Base-by-base conservation (phyloP, 2,797 vertebrate species). In the Cossypha heuglini region DNA sequence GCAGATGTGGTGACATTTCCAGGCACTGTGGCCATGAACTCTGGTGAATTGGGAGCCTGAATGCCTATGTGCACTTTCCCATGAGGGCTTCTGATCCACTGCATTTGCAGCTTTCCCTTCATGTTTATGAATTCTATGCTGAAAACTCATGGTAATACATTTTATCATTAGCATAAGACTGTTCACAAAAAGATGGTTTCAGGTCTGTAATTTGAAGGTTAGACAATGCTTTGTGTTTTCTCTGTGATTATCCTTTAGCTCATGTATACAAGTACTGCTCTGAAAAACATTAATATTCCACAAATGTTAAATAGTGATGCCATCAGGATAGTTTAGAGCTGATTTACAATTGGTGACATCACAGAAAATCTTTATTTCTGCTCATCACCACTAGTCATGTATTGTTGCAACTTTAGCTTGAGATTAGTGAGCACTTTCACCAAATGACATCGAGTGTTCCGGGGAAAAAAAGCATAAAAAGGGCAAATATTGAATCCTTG, bases 401-500 rank as follows among this genome's bases (percentile, higher is more conserved):
- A 20, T 10, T 71, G n/a, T 28, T 80, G 17, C 20, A 83, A n/a
- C 7, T 63, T 63, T 28, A 71, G 20, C 5, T 35, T 46, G 33
- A 86, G 52, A 29, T 71, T 25, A 29, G 11, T 26, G 40, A 76
- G 14, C 26, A 17, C 5, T 59, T 91, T 45, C 18, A 29, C 7
- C 6, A 9, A 8, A 21, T 16, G 87, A 35, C 33, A 42, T 8
- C 0, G 0, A 66, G 12, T 7, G 21, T 48, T 7, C 5, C 24
- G 20, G 5, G 16, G 5, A 13, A 25, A 81, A 52, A 52, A 63
- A 33, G 5, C 5, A 26, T 13, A 3, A 40, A 67, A 84, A 52
- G 26, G 0, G 7, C 11, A 75, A 59, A 9, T 82, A 37, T 2
- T 31, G 6, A 81, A 28, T 55, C 18, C 6, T 57, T 69, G 13